These are phyloP conservation scores for Onychomys torridus DNA, from an alignment of 2,797 vertebrate genomes.

Conservation along the genomic window DNA sequence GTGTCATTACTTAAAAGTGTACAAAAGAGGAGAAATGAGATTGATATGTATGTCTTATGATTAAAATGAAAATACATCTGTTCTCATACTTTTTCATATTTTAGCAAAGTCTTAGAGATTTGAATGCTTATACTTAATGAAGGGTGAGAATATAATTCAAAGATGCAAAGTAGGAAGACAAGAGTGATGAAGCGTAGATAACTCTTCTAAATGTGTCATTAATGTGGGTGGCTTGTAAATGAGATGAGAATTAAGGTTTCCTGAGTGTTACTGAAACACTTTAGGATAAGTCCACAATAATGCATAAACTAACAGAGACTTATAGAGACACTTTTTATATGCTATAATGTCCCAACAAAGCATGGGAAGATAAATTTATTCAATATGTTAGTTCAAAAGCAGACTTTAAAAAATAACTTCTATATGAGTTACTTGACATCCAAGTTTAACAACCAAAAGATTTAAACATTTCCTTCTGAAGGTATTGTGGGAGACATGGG, in stretches of 20 bases:
- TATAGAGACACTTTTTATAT: not conserved
- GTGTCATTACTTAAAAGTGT: not conserved
- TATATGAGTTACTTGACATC: not conserved
- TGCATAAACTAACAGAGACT: not conserved
- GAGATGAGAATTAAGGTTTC: conserved; percentile 64
- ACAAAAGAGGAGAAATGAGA: not conserved
- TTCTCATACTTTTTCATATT: not conserved
- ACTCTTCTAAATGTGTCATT: conserved; percentile 14
- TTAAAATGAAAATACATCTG: conserved; percentile 17
- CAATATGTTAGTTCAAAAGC: not conserved
- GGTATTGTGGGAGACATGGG: not conserved
- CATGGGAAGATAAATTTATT: not conserved
- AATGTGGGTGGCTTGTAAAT: conserved; percentile 22
- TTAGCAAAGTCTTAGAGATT: conserved; percentile 32
- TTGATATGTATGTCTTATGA: not conserved
- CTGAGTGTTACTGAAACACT: conserved; percentile 35
- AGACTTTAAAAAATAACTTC: not conserved
- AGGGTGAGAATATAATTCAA: conserved; percentile 62
- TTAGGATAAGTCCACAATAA: conserved; percentile 9
- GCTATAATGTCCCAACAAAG: not conserved
- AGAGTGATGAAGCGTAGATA: conserved; percentile 1
- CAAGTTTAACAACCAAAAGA: not conserved
- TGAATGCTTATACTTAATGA: not conserved
- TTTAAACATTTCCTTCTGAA: not conserved
- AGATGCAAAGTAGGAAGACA: conserved; percentile 23